These are phyloP conservation scores for Parasteatoda tepidariorum DNA, from an alignment of 1,140 invertebrate genomes.

Conservation along the genomic window DNA sequence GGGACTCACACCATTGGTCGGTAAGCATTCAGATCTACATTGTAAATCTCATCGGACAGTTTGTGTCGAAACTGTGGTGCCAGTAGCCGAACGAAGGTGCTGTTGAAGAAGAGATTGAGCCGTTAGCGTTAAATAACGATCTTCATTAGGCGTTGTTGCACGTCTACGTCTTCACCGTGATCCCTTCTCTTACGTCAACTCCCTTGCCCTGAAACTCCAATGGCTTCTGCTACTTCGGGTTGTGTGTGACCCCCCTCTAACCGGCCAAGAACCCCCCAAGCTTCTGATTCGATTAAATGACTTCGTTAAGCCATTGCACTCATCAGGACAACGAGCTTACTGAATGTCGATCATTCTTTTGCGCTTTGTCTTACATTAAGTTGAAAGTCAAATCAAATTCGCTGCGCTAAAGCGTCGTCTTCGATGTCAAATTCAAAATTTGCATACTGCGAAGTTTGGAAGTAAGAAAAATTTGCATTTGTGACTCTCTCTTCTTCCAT, in stretches of 20 bases:
- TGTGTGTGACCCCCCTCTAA: neutral
- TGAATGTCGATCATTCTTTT: neutral
- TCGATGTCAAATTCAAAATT: neutral
- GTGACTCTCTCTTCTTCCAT: too few species aligned
- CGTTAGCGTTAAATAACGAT: too few species aligned
- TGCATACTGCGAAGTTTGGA: neutral
- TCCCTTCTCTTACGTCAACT: neutral
- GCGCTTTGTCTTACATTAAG: neutral
- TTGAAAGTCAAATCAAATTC: neutral
- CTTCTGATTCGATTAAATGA: neutral
- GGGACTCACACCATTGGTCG: too few species aligned
- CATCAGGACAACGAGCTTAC: neutral
- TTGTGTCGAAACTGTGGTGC: too few species aligned
- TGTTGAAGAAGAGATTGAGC: too few species aligned
- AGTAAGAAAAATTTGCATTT: neutral
- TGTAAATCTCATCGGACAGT: too few species aligned
- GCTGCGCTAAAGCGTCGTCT: neutral
- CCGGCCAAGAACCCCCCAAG: neutral
- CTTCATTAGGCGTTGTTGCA: too few species aligned
- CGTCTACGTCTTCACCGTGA: conserved; percentile 65
- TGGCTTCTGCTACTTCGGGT: neutral
- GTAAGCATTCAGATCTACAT: too few species aligned
- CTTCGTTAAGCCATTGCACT: neutral
- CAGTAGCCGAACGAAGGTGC: too few species aligned
- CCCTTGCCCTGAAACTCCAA: neutral